Conservation (phyloP, 2,888 invertebrate species). For the Steromphala cineraria region DNA sequence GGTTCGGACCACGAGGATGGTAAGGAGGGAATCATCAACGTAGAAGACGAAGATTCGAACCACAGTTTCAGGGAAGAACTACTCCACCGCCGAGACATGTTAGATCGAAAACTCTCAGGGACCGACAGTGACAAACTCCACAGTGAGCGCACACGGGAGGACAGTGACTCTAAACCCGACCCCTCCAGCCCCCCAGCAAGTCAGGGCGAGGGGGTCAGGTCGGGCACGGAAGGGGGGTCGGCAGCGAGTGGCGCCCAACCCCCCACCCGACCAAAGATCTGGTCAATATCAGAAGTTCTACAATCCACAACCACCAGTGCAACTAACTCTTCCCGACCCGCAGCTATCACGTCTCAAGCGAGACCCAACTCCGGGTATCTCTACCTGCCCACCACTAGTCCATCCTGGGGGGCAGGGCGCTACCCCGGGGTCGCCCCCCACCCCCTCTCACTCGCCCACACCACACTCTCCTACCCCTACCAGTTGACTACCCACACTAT, state of each 20-base stretch:
- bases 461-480: conserved; percentile 68
- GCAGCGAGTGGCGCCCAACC: neutral
- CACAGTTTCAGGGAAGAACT: conserved; percentile 26
- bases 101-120: neutral
- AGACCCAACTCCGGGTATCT: conserved; percentile 45
- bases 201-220: neutral
- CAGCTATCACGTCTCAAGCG: conserved; percentile 34
- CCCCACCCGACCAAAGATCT: conserved; percentile 58
- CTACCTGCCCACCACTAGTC: conserved; percentile 52
- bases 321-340: conserved; percentile 40
- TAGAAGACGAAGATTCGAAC: conserved; percentile 35
- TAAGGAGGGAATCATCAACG: conserved; percentile 36
- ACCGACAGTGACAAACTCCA: conserved; percentile 9
- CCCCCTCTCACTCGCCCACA: conserved; percentile 60
- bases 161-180: conserved; percentile 12
- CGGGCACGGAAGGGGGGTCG: neutral
- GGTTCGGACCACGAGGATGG: conserved; percentile 15
- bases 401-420: conserved; percentile 49
- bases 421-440: conserved; percentile 56
- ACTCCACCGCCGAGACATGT: neutral
- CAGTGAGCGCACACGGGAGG: neutral
- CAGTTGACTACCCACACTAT: conserved; percentile 56
- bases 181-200: neutral
- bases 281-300: conserved; percentile 63
- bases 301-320: conserved; percentile 38